Conservation (phyloP, 2,797 vertebrate genomes). For the Eleutherodactylus coqui region DNA sequence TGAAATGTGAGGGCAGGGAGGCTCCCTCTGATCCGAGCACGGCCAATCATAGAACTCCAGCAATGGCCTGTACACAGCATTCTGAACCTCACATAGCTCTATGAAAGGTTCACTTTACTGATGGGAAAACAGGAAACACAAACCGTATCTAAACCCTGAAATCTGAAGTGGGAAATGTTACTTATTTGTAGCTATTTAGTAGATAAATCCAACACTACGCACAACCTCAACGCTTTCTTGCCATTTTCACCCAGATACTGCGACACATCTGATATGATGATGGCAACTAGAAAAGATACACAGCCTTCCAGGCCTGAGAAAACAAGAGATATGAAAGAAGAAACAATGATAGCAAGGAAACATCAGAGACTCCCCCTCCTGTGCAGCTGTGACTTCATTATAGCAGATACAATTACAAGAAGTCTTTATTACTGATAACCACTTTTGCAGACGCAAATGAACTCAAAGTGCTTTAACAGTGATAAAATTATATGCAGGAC, state of each 20-base stretch:
- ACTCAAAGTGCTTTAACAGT: not conserved
- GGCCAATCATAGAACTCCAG: constrained; percentile 7
- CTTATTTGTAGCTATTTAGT: not conserved
- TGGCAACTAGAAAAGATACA: not conserved
- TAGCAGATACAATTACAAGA: not conserved
- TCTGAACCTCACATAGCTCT: not conserved
- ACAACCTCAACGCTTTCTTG: not conserved
- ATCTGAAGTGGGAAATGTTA: not conserved
- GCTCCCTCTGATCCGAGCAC: not conserved
- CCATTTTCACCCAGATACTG: not conserved
- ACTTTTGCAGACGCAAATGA: not conserved
- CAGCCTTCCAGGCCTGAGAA: not conserved
- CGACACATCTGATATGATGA: not conserved
- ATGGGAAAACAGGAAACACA: constrained; percentile 11
- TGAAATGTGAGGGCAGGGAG: constrained; percentile 17
- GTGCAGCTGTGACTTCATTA: constrained; percentile 16
- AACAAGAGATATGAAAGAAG: constrained; percentile 38
- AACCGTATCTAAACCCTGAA: not conserved
- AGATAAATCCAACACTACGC: not conserved
- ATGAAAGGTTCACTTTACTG: constrained; percentile 20
- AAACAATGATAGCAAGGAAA: constrained; percentile 21
- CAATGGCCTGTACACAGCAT: not conserved
- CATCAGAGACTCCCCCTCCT: not conserved
- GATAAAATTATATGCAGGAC: no score
- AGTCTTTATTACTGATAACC: constrained; percentile 3